Evolutionary conservation across 2,113 vertebrate genomes (phyloP), one percentile per base, ranked within the genome.

Genomic region (Tragelaphus buxtoni): DNA sequence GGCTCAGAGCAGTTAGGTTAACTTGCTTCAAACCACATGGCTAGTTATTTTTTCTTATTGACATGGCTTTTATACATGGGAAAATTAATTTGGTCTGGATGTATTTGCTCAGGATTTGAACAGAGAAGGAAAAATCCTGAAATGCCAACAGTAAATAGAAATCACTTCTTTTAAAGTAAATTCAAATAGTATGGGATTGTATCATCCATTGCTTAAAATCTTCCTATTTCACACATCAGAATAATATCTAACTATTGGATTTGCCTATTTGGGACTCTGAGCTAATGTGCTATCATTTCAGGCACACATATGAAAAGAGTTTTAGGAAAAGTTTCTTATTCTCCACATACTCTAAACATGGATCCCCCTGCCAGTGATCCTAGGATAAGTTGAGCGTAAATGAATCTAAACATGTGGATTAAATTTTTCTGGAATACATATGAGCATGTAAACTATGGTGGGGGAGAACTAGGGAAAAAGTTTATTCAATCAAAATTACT

Each of bases 401-500:
- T 30, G n/a, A 76, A 92, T 81, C 42, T 84, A 95, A 90, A 51
- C 55, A 77, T 42, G 22, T 60, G 82, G 85, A n/a, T 85, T 88
- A 60, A 63, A 95, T 90, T 94, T 74, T 94, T 94, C 72, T 95
- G 72, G n/a, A 91, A 94, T 89, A 89, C 18, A 93, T 45, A 80
- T 24, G 16, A 82, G 22, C 16, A 87, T 74, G 42, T 95, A 96
- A 94, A 96, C 47, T n/a, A 95, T 91, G 13, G 26, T 12, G 49
- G n/a, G 9, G 49, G 86, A 84, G 22, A 89, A 93, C 14, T 56
- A 90, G 80, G 32, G 74, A 20, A 90, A 95, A 92, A n/a, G 10
- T 77, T 63, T 88, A 93, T 88, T 97, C 88, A 74, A 94, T 88
- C 82, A 93, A 97, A 97, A 93, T 89, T 93, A 97, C 39, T 94